Base-by-base conservation (phyloP, 1,140 invertebrate genomes). In the Leptoteleia sp. region DNA sequence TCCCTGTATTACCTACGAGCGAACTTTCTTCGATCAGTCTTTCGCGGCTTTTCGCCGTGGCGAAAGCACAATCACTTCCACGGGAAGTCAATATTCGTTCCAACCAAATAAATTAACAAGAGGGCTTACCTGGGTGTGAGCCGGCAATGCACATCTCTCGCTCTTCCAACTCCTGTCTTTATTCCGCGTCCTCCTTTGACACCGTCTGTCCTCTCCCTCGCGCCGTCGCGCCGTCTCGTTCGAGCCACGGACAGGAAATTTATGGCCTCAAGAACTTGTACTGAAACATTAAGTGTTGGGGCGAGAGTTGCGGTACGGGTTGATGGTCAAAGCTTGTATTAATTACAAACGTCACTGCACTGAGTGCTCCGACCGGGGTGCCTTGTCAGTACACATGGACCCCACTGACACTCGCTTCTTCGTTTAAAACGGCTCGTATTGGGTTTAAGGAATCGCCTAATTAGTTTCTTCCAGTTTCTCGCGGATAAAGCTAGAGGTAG, bases 261-360 rank as follows among this genome's bases (percentile, higher is more conserved):
- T 71, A 73, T 71, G 64, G 61, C 55, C 54, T 61, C 38, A 73
- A 81, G 71, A 80, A 82, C 50, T 83, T 82, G 27, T 43, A 64
- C 72, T 65, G 81, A 78, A 80, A 77, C 65, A 72, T 75, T 57
- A 72, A 71, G 81, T 76, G 76, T 81, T 76, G 54, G 73, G 37
- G 76, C 77, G 72, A 42, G 43, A 67, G 83, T 52, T 68, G 52
- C 55, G 67, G 55, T 61, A 54, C 65, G 71, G 72, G 75, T 84
- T 84, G 81, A 85, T 85, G 83, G 81, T 84, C 83, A 85, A 85
- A 85, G 80, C 83, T 82, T 85, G 83, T 84, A 83, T 82, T 84
- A 85, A 84, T 85, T 84, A 85, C 81, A 79, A 79, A 81, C 81
- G 83, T 81, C 82, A 82, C 64, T 79, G 54, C 12, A 42, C 31